Evolutionary conservation across 2,888 invertebrate species (phyloP), one percentile per base, ranked within the genome.

Genomic region (Cyclophora albipunctata): DNA sequence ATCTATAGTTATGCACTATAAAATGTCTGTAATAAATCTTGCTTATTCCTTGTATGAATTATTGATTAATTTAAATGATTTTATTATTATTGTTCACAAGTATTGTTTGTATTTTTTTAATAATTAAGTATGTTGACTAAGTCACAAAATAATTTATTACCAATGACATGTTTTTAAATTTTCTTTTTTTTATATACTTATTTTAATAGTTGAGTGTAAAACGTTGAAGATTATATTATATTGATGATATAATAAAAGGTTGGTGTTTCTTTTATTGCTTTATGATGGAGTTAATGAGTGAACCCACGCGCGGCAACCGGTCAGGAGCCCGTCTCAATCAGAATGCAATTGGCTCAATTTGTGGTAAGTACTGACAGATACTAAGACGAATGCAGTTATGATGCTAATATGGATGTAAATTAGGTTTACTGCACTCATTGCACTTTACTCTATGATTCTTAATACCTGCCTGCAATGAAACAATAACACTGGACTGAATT

Each of bases 101-200:
- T 71, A 59, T 78, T 69, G 64, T 65, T 64, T 70, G 4, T 37
- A 67, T 71, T 52, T 66, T 64, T 70, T 75, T 69, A 67, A 67
- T 63, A 58, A 63, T 68, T 81, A 73, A 78, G 75, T 73, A 78
- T 73, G 81, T 83, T 84, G 84, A 87, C 87, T 87, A 87, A 87
- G 87, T 87, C 87, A 87, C 84, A 72, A 84, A 75, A 84, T 87
- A 87, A 87, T 85, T 87, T 86, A 87, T 87, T 87, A 86, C 87
- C 87, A 87, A 87, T 87, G 87, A 87, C 78, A 78, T 80, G 82
- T 85, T 87, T 85, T 85, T 83, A 76, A 84, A 81, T 77, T 20
- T 37, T 81, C 73, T 76, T 81, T 81, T n/a, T 76, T 77, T 73
- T 75, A 72, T 73, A 69, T 71, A 68, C 68, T 63, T 75, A 69